These are phyloP conservation scores for Sebastes hubbsi DNA, from an alignment of 2,797 vertebrate genomes.

Conservation along the genomic window DNA sequence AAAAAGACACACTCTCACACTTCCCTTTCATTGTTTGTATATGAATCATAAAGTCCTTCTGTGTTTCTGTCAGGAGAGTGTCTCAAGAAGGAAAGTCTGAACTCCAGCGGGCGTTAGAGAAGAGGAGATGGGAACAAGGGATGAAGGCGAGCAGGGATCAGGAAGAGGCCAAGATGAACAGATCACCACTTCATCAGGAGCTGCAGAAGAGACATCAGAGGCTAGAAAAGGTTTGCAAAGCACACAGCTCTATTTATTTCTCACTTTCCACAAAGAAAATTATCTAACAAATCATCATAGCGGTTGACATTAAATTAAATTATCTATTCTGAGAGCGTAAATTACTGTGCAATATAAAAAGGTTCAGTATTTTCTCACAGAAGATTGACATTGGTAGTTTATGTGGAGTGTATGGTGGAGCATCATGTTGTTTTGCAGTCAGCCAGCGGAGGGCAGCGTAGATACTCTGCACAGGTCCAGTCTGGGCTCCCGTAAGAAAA, in stretches of 20 bases:
- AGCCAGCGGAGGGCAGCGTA: slow-evolving; percentile 53
- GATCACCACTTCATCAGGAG: slow-evolving; percentile 86
- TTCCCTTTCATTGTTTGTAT: slow-evolving; percentile 1
- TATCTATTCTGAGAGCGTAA: background rate
- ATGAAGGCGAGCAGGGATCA: slow-evolving; percentile 83
- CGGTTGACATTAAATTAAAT: background rate
- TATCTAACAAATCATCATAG: background rate
- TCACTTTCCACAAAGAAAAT: background rate
- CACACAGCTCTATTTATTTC: background rate
- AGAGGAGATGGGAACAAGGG: slow-evolving; percentile 84
- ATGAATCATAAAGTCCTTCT: slow-evolving; percentile 7
- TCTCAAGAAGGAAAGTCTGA: slow-evolving; percentile 84
- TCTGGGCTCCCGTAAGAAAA: background rate
- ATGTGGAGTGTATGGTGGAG: no score
- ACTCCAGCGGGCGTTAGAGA: slow-evolving; percentile 86
- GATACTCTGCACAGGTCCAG: background rate
- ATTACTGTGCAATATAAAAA: background rate
- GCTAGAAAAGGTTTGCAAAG: slow-evolving; percentile 80
- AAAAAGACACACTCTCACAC: background rate
- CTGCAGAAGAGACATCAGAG: slow-evolving; percentile 85
- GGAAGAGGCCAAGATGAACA: slow-evolving; percentile 81
- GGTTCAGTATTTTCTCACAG: background rate
- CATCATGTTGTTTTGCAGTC: slow-evolving; percentile 22
- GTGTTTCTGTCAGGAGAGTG: slow-evolving; percentile 72
- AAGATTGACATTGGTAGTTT: background rate